Percentiles rank a stretch among this genome's conserved stretches.
Evolutionary conservation across 1,140 invertebrate species (phyloP).

Genomic region (Uloborus diversus): DNA sequence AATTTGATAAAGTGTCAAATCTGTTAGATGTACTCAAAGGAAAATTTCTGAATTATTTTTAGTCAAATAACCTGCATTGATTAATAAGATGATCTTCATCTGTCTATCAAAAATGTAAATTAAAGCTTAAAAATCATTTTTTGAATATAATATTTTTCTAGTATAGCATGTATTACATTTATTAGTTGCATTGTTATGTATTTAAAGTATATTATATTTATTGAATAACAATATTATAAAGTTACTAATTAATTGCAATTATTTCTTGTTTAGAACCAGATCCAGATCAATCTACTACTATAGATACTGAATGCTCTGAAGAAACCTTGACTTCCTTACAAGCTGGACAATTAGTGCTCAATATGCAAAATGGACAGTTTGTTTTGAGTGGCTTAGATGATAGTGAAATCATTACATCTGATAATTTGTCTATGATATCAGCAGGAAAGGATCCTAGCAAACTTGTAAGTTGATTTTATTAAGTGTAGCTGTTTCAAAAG

Average conservation of each 20-base stretch:
- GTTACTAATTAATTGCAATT: not conserved
- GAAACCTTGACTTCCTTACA: not conserved
- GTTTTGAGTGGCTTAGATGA: constrained; percentile 14
- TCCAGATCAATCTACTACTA: not conserved
- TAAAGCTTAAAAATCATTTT: not conserved
- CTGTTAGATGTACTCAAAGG: too few species aligned
- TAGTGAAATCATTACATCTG: not conserved
- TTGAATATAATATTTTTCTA: not conserved
- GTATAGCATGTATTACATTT: not conserved
- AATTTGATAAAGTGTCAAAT: too few species aligned
- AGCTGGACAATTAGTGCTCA: not conserved
- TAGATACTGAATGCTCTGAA: not conserved
- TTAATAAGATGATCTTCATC: too few species aligned
- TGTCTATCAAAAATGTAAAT: not conserved
- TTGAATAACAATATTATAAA: not conserved
- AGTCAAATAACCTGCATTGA: too few species aligned
- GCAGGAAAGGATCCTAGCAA: not conserved
- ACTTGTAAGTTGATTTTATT: constrained; percentile 9
- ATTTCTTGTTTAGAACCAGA: constrained; percentile 1
- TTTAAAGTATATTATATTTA: not conserved
- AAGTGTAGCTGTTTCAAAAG: too few species aligned
- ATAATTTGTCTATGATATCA: constrained; percentile 1
- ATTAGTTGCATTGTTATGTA: not conserved
- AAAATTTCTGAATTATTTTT: too few species aligned
- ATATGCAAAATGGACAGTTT: not conserved